These are phyloP conservation scores for Drosophila lini DNA, from an alignment of 1,140 invertebrate species.

Conservation along the genomic window DNA sequence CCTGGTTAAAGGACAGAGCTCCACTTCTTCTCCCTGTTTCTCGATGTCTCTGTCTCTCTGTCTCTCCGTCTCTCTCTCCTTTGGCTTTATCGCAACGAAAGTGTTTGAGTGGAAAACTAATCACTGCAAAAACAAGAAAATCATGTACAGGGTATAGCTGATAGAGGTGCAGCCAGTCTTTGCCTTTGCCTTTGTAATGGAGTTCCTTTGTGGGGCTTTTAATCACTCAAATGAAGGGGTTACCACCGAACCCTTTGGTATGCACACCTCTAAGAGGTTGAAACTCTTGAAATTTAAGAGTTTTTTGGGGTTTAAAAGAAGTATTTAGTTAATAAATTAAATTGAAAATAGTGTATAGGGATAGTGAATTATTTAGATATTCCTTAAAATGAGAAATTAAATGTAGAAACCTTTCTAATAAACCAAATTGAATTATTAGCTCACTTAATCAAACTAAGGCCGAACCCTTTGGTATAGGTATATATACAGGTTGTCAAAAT, in stretches of 20 bases:
- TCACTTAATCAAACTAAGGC: neutral
- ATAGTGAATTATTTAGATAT: accelerated
- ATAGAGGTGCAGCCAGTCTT: constrained; percentile 4
- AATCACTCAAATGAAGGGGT: neutral
- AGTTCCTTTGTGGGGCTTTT: constrained; percentile 2
- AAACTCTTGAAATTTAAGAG: neutral
- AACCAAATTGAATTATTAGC: neutral
- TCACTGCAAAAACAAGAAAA: constrained; percentile 20
- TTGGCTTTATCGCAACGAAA: constrained; percentile 26
- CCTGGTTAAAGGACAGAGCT: constrained; percentile 70
- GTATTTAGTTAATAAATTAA: neutral
- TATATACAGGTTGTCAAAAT: neutral
- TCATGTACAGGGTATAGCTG: constrained; percentile 1
- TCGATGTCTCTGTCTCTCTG: neutral
- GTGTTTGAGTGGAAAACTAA: constrained; percentile 51
- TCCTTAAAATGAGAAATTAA: neutral
- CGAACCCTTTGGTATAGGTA: constrained; percentile 6
- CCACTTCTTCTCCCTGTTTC: neutral
- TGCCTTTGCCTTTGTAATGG: constrained; percentile 1
- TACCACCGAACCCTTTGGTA: constrained; percentile 12
- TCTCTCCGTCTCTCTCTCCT: neutral
- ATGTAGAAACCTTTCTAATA: no score
- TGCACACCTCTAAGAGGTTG: neutral
- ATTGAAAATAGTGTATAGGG: accelerated
- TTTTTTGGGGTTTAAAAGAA: neutral